phyloP scores from a whole-genome alignment of 2,888 invertebrate species.

The Julus scanicus region DNA sequence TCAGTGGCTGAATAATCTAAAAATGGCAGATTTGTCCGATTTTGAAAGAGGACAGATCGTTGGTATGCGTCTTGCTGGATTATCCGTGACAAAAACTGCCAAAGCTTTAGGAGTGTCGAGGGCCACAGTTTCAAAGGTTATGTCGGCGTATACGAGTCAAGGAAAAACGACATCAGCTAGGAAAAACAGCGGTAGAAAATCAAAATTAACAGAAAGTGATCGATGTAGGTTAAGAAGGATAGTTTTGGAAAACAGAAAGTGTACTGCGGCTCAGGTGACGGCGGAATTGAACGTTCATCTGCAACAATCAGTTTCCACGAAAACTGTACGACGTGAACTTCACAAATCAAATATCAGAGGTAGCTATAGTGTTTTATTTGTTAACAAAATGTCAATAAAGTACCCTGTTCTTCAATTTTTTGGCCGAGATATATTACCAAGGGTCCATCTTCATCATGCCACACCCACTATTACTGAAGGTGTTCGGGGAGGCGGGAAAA shows the following conservation, averaged over 20 bases:
- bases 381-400: too few species aligned
- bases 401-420: too few species aligned
- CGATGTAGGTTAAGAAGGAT: not conserved
- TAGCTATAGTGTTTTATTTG: not conserved
- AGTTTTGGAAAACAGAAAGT: not conserved
- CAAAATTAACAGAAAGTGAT: not conserved
- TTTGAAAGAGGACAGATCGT: slow-evolving; percentile 6
- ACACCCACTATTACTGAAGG: too few species aligned
- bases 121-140: not conserved
- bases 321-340: not conserved
- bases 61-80: not conserved
- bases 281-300: not conserved
- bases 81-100: not conserved
- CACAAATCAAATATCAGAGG: not conserved
- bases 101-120: not conserved
- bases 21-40: not conserved
- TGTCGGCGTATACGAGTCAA: not conserved
- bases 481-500: too few species aligned
- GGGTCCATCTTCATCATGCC: too few species aligned
- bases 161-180: not conserved
- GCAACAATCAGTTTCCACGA: not conserved
- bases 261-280: not conserved
- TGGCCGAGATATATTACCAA: too few species aligned
- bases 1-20: not conserved
- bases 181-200: not conserved